Base-by-base conservation (phyloP, 2,113 vertebrate genomes). In the Anser cygnoides region DNA sequence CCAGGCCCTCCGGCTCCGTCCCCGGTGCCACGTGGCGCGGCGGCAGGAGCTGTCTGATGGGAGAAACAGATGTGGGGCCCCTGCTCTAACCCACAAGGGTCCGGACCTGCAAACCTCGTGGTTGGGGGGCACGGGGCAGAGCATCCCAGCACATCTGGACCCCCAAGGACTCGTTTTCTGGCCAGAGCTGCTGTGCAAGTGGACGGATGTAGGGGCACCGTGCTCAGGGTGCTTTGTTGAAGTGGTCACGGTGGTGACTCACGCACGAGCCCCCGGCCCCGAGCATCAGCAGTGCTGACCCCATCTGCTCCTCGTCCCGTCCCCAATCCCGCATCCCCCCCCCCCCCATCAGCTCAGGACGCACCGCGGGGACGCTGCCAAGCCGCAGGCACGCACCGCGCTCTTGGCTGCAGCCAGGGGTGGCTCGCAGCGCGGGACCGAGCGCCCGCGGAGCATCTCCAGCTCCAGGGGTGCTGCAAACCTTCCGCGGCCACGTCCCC, bases 281-380 rank as follows among this genome's bases (percentile, higher is more conserved):
- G 20, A 43, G 39, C 29, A 43, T 39, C 62, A 29, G 11, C 62
- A 66, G 65, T 15, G 19, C 28, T 15, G 31, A 44, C 31, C 6
- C 41, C 13, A 26, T 8, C 33, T 17, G n/a, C 22, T 59, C 22
- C 54, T 46, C 57, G 5, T 25, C 14, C 61, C 37, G 15, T 15
- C 35, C 28, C 5, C 17, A 21, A 28, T 35, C 26, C 13, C 12
- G n/a, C 46, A 23, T 25, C n/a, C 50, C 18, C 16, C 1, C 19
- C 1, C 1, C 7, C 6, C 16, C 26, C 35, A 63, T 17, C 61
- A 63, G 61, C 35, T 62, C 23, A 23, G 35, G 23, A 33, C 25
- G 14, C 3, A 2, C 37, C 11, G 2, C 31, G 25, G 41, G 4
- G 71, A 49, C 25, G 50, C 76, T 41, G 0, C 62, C 4, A 0